Percentiles rank a stretch among this genome's conserved stretches.
phyloP scores from a whole-genome alignment of 2,113 vertebrate genomes.

The Tyto alba region DNA sequence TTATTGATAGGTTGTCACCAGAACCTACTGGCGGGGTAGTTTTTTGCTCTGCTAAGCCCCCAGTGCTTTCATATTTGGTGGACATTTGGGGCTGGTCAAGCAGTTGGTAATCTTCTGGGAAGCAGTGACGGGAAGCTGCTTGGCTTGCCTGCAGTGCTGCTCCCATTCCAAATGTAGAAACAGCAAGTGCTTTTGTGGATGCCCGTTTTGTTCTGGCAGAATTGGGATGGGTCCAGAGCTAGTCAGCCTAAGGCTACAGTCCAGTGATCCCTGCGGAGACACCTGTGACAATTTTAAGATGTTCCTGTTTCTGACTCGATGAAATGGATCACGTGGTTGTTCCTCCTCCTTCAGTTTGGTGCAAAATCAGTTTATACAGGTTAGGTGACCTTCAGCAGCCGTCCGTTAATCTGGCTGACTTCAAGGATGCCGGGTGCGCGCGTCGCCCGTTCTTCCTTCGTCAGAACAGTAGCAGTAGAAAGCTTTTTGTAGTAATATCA shows the following conservation, averaged over 20 bases:
- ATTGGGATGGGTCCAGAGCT: background rate
- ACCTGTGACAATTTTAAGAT: background rate
- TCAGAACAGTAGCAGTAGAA: background rate
- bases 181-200: background rate
- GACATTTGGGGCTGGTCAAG: background rate
- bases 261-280: background rate
- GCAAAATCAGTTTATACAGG: background rate
- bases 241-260: background rate
- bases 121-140: background rate
- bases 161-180: background rate
- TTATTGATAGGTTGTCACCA: background rate
- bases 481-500: background rate
- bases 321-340: background rate
- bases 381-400: background rate
- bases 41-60: background rate
- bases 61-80: background rate
- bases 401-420: background rate
- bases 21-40: background rate
- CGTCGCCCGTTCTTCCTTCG: fast-evolving
- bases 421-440: fast-evolving
- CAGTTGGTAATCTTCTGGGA: background rate
- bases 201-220: background rate
- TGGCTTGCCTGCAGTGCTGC: background rate
- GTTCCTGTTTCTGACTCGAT: background rate
- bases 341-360: background rate